A percentile compares a stretch with the other conserved stretches of the same genome.
Evolutionary conservation across 2,797 vertebrate species (phyloP).

Genomic region (Dromococcyx pavoninus): DNA sequence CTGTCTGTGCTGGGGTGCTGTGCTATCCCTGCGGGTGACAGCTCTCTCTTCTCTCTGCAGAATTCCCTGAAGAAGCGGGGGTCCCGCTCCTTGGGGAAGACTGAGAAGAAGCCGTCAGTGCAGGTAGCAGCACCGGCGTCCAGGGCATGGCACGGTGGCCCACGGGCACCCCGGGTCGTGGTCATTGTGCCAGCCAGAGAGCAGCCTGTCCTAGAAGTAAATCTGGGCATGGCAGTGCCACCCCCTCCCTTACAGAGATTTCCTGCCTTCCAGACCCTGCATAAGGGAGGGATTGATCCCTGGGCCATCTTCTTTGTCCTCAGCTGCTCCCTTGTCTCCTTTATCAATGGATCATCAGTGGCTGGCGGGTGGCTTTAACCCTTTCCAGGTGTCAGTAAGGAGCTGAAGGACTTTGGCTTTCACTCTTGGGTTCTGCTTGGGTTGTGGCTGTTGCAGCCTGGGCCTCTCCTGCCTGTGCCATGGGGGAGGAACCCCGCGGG

Average conservation of each 20-base stretch:
- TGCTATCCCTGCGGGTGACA: accelerated
- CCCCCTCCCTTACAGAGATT: not conserved
- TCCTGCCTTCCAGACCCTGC: not conserved
- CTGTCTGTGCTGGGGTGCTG: not conserved
- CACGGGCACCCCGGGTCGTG: accelerated
- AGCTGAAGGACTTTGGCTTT: not conserved
- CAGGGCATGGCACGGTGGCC: accelerated
- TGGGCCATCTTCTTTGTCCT: slow-evolving; percentile 17
- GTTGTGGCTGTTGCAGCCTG: not conserved
- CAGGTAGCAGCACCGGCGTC: slow-evolving; percentile 78
- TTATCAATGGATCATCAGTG: slow-evolving; percentile 29
- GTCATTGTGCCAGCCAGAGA: not conserved
- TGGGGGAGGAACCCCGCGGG: no score
- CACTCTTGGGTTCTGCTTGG: not conserved
- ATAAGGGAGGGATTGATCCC: slow-evolving; percentile 30
- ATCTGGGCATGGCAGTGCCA: not conserved
- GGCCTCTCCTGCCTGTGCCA: not conserved
- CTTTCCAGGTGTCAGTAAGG: not conserved
- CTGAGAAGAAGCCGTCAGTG: slow-evolving; percentile 88
- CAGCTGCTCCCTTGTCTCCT: not conserved
- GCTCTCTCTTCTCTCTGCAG: slow-evolving; percentile 72
- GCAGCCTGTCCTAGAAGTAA: not conserved
- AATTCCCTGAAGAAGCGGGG: slow-evolving; percentile 93
- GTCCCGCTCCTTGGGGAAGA: slow-evolving; percentile 87
- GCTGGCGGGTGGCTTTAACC: not conserved